Evolutionary conservation across 2,797 vertebrate species (phyloP).

Genomic region (Macrochelys suwanniensis): DNA sequence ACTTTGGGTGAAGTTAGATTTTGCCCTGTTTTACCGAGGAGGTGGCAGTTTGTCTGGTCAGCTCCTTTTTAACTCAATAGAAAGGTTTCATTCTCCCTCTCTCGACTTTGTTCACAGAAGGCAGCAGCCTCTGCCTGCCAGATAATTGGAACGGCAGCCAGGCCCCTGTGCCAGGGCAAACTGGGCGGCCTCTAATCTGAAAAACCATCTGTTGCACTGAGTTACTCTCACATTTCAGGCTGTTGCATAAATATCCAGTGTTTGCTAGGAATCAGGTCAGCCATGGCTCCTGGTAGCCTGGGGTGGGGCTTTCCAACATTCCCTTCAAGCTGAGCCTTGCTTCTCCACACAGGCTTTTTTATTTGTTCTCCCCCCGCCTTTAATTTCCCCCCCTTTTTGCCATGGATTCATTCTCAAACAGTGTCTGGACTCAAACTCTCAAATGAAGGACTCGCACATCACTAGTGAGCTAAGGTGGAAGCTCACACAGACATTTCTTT

Average conservation of each 20-base stretch:
- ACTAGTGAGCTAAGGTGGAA: neutral
- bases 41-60: neutral
- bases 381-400: neutral
- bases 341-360: constrained; percentile 19
- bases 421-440: neutral
- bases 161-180: constrained; percentile 51
- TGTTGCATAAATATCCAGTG: constrained; percentile 63
- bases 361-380: neutral
- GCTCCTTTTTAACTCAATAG: neutral
- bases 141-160: constrained; percentile 40
- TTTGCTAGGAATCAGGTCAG: constrained; percentile 55
- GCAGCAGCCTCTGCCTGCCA: constrained; percentile 37
- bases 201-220: constrained; percentile 6
- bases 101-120: neutral
- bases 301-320: constrained; percentile 32
- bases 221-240: constrained; percentile 58
- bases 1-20: constrained; percentile 8
- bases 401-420: neutral
- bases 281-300: constrained; percentile 58
- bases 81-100: constrained; percentile 34
- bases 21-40: neutral
- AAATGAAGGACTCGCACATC: neutral
- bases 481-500: neutral
- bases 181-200: constrained; percentile 43
- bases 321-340: constrained; percentile 41